These are phyloP conservation scores for Zoanthus sociatus DNA, from an alignment of 92 coral and sea anemone species.

Conservation along the genomic window DNA sequence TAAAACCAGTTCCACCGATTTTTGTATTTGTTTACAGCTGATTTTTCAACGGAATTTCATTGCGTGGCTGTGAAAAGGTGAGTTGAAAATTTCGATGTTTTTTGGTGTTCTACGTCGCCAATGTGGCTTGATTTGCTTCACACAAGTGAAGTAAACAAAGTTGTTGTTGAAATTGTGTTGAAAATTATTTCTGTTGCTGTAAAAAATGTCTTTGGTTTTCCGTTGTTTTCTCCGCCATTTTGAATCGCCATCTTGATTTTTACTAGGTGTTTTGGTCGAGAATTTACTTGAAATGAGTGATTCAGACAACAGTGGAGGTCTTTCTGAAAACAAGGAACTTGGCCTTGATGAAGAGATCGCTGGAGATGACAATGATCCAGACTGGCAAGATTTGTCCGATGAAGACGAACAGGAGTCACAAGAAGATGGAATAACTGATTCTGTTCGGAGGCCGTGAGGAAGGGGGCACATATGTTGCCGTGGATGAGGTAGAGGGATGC, in stretches of 20 bases:
- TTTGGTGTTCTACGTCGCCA: neutral
- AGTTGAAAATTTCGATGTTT: conserved; percentile 23
- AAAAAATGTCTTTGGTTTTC: neutral
- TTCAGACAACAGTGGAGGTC: conserved; percentile 30
- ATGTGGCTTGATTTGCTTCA: conserved; percentile 7
- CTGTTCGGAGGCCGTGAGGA: conserved; percentile 19
- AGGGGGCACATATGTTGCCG: conserved; percentile 13
- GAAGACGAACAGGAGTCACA: conserved; percentile 6
- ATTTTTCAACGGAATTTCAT: conserved; percentile 17
- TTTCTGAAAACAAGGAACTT: conserved; percentile 43
- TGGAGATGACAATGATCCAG: conserved; percentile 25
- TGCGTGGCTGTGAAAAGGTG: conserved; percentile 9
- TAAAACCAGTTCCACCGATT: neutral
- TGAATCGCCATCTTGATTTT: conserved; percentile 24
- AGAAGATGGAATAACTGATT: conserved; percentile 37
- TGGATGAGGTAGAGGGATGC: neutral
- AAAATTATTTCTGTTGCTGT: neutral
- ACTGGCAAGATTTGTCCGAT: conserved; percentile 26
- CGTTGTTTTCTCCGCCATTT: conserved; percentile 13
- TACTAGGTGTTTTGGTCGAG: conserved; percentile 2
- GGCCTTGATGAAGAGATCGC: conserved; percentile 47
- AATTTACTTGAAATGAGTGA: conserved; percentile 14
- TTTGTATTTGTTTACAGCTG: conserved; percentile 21
- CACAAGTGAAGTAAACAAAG: conserved; percentile 17
- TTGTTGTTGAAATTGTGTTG: neutral